phyloP scores from a whole-genome alignment of 2,888 invertebrate species.

The Drosophila putrida region DNA sequence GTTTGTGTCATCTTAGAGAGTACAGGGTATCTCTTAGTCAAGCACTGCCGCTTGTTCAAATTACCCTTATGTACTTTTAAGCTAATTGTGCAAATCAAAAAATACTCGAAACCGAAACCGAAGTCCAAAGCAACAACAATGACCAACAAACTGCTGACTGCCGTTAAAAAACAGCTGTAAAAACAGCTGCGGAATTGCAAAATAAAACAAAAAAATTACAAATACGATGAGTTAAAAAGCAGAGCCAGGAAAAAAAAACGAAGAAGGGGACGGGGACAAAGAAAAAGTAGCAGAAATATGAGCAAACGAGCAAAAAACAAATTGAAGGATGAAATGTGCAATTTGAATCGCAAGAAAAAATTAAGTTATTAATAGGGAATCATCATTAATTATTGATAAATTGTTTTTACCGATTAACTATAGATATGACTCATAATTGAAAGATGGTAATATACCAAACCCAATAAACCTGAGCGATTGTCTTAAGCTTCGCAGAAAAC shows the following conservation, averaged over 20 bases:
- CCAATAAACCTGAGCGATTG: too few relatives aligned
- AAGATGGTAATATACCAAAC: too few relatives aligned
- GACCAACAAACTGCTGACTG: conserved; percentile 43
- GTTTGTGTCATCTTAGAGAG: background rate
- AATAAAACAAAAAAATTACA: conserved; percentile 12
- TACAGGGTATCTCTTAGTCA: conserved; percentile 1
- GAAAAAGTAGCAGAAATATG: background rate
- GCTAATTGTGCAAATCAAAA: conserved; percentile 22
- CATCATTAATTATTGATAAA: too few relatives aligned
- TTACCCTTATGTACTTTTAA: background rate
- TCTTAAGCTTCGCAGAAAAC: too few relatives aligned
- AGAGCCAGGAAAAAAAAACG: conserved; percentile 3
- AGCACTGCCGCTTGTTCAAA: background rate
- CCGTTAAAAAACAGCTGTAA: conserved; percentile 58
- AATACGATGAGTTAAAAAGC: background rate
- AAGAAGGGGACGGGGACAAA: background rate
- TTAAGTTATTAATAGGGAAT: too few relatives aligned
- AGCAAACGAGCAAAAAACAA: conserved; percentile 10
- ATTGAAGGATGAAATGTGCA: conserved; percentile 1
- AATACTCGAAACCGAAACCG: conserved; percentile 23
- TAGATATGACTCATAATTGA: too few relatives aligned
- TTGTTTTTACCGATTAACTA: too few relatives aligned
- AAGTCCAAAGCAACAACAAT: too few relatives aligned
- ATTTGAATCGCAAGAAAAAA: background rate
- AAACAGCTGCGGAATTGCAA: conserved; percentile 55